Evolutionary conservation across 2,888 invertebrate genomes (phyloP), one percentile per base, ranked within the genome.

Genomic region (Plagiodera versicolora): DNA sequence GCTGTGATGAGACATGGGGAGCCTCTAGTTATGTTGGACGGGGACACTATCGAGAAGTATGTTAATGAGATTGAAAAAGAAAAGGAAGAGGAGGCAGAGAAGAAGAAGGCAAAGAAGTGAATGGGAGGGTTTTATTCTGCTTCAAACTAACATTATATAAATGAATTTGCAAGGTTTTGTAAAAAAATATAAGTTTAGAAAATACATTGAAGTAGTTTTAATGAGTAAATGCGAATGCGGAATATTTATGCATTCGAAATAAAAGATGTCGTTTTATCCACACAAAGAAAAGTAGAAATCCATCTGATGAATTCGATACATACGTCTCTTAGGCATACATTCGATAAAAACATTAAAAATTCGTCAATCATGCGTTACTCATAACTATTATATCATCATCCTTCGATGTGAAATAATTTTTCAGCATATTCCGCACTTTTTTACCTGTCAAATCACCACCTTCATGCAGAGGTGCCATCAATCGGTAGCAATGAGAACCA

Each of bases 1-100:
- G 98, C 98, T 28, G 94, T 98, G 3, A 98, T 99, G 97, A 88
- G 91, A 77, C 87, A 89, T 61, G 85, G 85, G 1, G 82, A 85
- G 71, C 87, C 87, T 4, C 85, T 90, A 73, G 87, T 94, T 85
- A 97, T 98, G 92, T 83, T 99, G 67, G 94, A 95, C 76, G 85
- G 89, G 4, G 91, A 92, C 55, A 94, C 94, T 55, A 95, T 99
- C 71, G 96, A 96, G 71, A 89, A 91, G 65, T 95, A 95, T 81
- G 95, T 99, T 10, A 88, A 90, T 48, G 91, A 93, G 74, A 98
- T 99, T 75, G 98, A 99, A 78, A 95, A 94, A 76, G 98, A 98
- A 77, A 98, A 98, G 75, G 97, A 97, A 79, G 95, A 95, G 75
- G 98, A 98, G 79, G 95, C 95, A 24, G 98, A 98, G 79, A 98